Evolutionary conservation across 1,140 invertebrate species (phyloP), one percentile per base, ranked within the genome.

Genomic region (Spodoptera frugiperda): DNA sequence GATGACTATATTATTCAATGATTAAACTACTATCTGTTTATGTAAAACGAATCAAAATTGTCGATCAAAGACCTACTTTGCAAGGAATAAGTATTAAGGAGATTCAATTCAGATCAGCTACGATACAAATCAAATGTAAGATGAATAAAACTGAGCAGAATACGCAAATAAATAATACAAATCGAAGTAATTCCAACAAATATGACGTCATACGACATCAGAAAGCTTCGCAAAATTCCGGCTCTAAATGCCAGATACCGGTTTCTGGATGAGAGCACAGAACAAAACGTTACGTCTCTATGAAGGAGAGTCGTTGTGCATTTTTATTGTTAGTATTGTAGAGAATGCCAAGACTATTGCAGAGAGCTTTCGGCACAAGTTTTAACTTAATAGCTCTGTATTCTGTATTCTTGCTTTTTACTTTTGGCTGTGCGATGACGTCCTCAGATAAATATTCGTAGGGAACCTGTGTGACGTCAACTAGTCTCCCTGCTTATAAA

Each of bases 251-350:
- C 15, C 46, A 74, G 48, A 39, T 63, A 33, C 55, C 25, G n/a
- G 15, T 65, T 61, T 51, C 72, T 53, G 21, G 57, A 3, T 30
- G 59, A 63, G 21, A 63, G 33, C 44, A 63, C 57, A 63, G 59
- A 17, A 51, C 55, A 51, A 51, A 57, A 19, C 57, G 68, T 54
- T 21, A 71, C 68, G 51, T 71, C 68, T 55, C 68, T 71, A 71
- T 71, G 65, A 68, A 68, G 39, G 48, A 68, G 65, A 68, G 39
- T 48, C 61, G 61, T 68, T 68, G 65, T 68, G 65, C 65, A 68
- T 68, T 68, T 68, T 68, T 68, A 68, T 68, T 68, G 65, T 68
- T 68, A 68, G 19, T 68, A 68, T 51, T 51, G 65, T 30, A 68
- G 65, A 68, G 65, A 68, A 68, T 51, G 48, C 65, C 65, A 68